A percentile compares a stretch with the other conserved stretches of the same genome.
Conservation (phyloP, 2,888 invertebrate genomes). For the Eudemis profundana region DNA sequence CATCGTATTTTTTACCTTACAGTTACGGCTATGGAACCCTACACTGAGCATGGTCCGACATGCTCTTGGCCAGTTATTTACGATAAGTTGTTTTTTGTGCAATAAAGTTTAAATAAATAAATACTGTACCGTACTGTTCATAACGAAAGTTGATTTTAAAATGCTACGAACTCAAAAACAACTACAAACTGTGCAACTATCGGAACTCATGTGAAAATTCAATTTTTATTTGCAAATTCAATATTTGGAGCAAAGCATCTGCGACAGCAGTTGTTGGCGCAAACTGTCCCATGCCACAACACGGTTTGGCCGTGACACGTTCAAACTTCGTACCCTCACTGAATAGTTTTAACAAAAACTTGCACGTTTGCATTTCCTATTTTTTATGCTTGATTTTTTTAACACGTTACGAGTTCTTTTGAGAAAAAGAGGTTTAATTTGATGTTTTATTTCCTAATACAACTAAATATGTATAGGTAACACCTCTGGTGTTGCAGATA, state of each 20-base stretch:
- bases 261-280: slow-evolving; percentile 28
- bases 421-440: no score
- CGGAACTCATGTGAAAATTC: slow-evolving; percentile 22
- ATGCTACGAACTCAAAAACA: slow-evolving; percentile 3
- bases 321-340: slow-evolving; percentile 19
- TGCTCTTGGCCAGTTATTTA: no score
- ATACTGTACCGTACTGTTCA: neutral
- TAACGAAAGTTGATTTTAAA: neutral
- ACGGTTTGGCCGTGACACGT: slow-evolving; percentile 23
- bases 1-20: no score
- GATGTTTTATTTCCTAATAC: no score
- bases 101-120: no score
- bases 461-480: no score
- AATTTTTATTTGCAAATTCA: slow-evolving; percentile 34
- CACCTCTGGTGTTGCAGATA: no score
- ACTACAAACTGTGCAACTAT: neutral
- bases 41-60: no score
- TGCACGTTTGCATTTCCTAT: neutral
- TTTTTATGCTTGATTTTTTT: neutral
- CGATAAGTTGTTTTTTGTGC: no score
- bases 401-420: no score
- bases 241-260: slow-evolving; percentile 32
- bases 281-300: slow-evolving; percentile 25
- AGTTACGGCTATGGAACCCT: no score
- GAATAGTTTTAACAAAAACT: slow-evolving; percentile 23